Base-by-base conservation (phyloP, 2,797 vertebrate genomes). In the Rhynchonycteris naso region DNA sequence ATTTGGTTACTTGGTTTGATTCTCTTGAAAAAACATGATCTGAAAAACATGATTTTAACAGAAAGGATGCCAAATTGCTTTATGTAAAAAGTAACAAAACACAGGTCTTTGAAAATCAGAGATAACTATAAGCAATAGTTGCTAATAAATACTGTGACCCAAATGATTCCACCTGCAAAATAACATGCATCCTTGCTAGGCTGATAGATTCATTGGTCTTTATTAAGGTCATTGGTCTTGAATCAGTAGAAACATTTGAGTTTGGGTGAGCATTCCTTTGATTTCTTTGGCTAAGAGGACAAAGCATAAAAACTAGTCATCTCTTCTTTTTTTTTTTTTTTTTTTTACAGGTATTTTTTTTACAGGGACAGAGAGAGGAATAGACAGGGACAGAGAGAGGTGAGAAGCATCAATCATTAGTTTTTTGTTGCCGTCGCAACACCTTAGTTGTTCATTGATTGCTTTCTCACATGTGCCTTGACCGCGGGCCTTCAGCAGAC, bases 11-110 rank as follows among this genome's bases (percentile, higher is more conserved):
- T 79, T 86, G 66, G 10, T 68, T 72, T 91, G 59, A 95, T 95
- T 87, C 10, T 80, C 43, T 90, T 94, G 71, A 84, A 85, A 88
- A 94, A 71, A 58, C 74, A 35, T 90, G 21, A 88, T 79, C 58
- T 88, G 76, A 72, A 82, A 89, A 43, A 43, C 8, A 58, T 89
- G 35, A 92, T 43, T 87, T 90, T 81, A 79, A 95, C 78, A 88
- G 50, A 95, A 83, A 11, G 7, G 59, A 95, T 38, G 56, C 63
- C 61, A 95, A 88, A 87, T 69, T 87, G 38, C 58, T 97, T 79
- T 54, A 76, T 56, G 13, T 52, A 76, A 26, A 91, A 92, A 82
- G 47, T 88, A 96, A 76, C n/a, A 65, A 87, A 88, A 92, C 72
- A 63, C 12, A 61, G 19, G 11, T 65, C 35, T 91, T 92, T 66